Percentiles rank a stretch among this genome's conserved stretches.
phyloP scores from a whole-genome alignment of 2,113 vertebrate species.

The Ptilorrhoa leucosticta region DNA sequence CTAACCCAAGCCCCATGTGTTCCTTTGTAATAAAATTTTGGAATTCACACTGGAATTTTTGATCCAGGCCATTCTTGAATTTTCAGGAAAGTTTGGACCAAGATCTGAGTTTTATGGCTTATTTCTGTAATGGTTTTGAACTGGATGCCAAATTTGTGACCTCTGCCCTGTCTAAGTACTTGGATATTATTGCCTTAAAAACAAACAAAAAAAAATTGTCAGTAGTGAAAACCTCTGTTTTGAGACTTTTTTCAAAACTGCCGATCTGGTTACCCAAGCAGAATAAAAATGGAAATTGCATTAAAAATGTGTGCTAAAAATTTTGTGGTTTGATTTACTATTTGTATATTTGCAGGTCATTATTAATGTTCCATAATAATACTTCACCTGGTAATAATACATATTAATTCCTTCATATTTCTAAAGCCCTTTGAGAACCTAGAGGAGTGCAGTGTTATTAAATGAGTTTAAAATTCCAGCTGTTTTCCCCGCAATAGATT shows the following conservation, averaged over 20 bases:
- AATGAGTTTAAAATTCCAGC: constrained; percentile 25
- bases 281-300: background rate
- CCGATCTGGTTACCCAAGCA: background rate
- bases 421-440: background rate
- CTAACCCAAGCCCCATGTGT: background rate
- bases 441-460: background rate
- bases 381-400: background rate
- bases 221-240: background rate
- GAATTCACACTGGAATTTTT: background rate
- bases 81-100: background rate
- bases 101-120: background rate
- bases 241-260: background rate
- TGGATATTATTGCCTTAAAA: background rate
- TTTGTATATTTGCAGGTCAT: constrained; percentile 13
- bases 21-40: background rate
- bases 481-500: background rate
- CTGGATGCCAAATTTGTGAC: background rate
- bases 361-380: background rate
- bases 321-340: background rate
- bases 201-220: background rate
- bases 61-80: background rate
- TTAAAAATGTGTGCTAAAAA: background rate
- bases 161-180: background rate
- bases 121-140: background rate
- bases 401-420: background rate